phyloP scores from a whole-genome alignment of 2,888 invertebrate species.

The Escarpia spicata region DNA sequence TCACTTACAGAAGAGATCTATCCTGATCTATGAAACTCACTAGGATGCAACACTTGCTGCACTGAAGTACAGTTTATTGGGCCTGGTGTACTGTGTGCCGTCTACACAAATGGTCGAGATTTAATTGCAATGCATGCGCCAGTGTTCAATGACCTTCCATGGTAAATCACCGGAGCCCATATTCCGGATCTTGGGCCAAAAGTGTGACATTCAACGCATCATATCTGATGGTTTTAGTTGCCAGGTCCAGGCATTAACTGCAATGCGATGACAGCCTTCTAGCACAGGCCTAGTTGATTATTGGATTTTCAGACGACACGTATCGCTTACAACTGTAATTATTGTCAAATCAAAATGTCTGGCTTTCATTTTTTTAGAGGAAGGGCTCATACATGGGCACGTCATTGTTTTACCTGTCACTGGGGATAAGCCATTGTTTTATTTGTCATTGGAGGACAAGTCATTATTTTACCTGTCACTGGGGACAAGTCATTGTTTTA shows the following conservation, averaged over 20 bases:
- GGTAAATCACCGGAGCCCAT: not conserved
- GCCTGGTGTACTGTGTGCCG: not conserved
- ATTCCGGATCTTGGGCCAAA: not conserved
- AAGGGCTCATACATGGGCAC: too few species aligned
- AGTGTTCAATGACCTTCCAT: not conserved
- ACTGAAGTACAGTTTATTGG: not conserved
- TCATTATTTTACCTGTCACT: not conserved
- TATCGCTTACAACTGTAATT: not conserved
- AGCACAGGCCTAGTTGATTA: not conserved
- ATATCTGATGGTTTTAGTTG: not conserved
- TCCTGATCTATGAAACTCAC: not conserved
- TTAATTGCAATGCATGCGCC: not conserved
- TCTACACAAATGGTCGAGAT: not conserved
- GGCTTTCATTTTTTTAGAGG: not conserved
- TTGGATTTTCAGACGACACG: not conserved
- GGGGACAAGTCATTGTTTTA: not conserved
- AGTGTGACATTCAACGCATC: not conserved
- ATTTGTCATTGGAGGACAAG: not conserved
- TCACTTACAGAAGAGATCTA: not conserved
- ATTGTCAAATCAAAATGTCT: not conserved
- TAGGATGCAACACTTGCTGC: not conserved
- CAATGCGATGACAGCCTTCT: not conserved
- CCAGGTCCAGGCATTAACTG: not conserved
- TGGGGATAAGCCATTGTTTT: not conserved
- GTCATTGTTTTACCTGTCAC: too few species aligned